Base-by-base conservation (phyloP, 2,888 invertebrate species). In the Amiota communis region DNA sequence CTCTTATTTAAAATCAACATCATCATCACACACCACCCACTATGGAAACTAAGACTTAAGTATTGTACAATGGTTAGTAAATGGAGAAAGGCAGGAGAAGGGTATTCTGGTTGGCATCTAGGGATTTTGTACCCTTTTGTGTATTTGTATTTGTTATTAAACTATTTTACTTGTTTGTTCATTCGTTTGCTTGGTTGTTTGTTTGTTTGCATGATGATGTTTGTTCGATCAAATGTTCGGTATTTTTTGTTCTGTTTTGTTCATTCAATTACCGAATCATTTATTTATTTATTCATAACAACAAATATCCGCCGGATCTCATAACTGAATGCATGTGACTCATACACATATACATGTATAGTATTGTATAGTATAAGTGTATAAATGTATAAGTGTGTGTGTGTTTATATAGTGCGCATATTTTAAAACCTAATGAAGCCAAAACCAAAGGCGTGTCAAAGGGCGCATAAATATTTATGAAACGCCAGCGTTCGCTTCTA, bases 391-490 rank as follows among this genome's bases (percentile, higher is more conserved):
- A n/a, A n/a, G 57, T 11, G 9, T 59, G 20, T 59, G 59, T 10
- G n/a, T 11, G 57, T 17, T 12, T 59, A 17, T 59, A 17, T 20
- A 36, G 17, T 59, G 10, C 9, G 59, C 17, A 59, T 67, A 67
- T 67, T 17, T 67, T 8, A 68, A 53, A 68, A 46, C 15, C 17
- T 23, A 63, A 63, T 63, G 63, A 23, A 46, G 63, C 63, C 63
- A 20, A 20, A 11, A 51, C 53, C 53, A n/a, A n/a, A 12, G 53
- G 13, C 63, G 15, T 63, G 63, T 63, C 63, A 46, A 63, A 53
- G 67, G 67, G 51, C 53, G 53, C 67, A 68, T 53, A 68, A 68
- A 68, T 53, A 68, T 68, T 68, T 51, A 68, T 68, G 53, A 17
- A 20, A 53, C 36, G 36, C 36, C 0, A 36, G 36, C 36, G 36